A percentile compares a stretch with the other conserved stretches of the same genome.
These are phyloP conservation scores for Struthidea cinerea DNA, from an alignment of 2,113 vertebrate genomes.

Conservation along the genomic window DNA sequence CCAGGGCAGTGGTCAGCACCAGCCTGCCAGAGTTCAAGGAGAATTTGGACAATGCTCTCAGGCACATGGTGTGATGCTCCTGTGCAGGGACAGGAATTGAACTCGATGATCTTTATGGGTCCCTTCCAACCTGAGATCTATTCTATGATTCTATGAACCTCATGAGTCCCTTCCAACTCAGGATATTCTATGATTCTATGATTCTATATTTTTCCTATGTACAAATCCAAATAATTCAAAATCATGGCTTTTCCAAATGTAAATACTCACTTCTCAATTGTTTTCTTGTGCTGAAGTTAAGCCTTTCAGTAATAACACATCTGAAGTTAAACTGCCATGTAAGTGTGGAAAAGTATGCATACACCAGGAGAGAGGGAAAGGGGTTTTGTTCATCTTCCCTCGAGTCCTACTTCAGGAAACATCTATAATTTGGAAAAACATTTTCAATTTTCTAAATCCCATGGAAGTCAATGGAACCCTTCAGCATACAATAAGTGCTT, in stretches of 20 bases:
- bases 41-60: neutral
- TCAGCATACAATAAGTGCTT: neutral
- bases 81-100: neutral
- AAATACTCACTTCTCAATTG: neutral
- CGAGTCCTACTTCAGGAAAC: neutral
- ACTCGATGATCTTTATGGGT: accelerated
- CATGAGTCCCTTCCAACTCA: neutral
- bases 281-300: neutral
- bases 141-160: neutral
- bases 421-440: neutral
- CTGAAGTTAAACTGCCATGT: neutral
- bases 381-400: neutral
- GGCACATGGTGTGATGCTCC: neutral
- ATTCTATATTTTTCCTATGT: neutral
- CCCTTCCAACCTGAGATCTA: neutral
- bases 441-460: neutral
- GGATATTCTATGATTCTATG: neutral
- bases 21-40: neutral
- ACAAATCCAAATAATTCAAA: neutral
- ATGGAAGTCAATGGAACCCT: neutral
- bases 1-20: no score
- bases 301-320: neutral
- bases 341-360: neutral
- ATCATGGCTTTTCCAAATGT: neutral
- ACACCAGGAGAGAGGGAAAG: neutral